A percentile compares a stretch with the other conserved stretches of the same genome.
phyloP scores from a whole-genome alignment of 2,113 vertebrate species.

The Strigops habroptila region DNA sequence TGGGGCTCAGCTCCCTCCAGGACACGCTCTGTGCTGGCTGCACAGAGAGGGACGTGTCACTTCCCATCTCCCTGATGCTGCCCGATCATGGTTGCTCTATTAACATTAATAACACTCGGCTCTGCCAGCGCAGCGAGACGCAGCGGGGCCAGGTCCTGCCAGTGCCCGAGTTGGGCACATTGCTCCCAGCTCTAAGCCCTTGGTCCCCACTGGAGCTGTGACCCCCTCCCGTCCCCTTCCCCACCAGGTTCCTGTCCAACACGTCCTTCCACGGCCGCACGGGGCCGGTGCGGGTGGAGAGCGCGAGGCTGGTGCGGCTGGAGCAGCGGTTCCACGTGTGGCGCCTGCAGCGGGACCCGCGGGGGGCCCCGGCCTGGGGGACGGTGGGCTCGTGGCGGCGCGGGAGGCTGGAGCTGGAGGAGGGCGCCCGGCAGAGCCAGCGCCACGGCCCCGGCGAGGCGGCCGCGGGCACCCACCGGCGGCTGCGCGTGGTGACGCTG shows the following conservation, averaged over 20 bases:
- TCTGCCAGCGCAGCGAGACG: background rate
- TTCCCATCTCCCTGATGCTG: background rate
- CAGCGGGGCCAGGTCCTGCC: background rate
- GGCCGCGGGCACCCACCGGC: background rate
- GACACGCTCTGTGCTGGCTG: rapidly evolving
- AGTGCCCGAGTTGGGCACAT: rapidly evolving
- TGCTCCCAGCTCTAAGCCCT: rapidly evolving
- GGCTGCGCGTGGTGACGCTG: constrained; percentile 85
- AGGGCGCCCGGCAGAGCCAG: constrained; percentile 64
- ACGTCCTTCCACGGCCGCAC: constrained; percentile 82
- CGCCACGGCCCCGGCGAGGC: background rate
- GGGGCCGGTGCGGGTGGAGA: constrained; percentile 68
- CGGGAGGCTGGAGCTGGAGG: constrained; percentile 77
- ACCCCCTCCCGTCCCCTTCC: background rate
- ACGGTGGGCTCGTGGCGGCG: constrained; percentile 84
- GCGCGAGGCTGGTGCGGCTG: constrained; percentile 66
- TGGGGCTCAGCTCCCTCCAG: background rate
- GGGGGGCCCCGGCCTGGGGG: constrained; percentile 87
- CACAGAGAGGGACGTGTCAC: background rate
- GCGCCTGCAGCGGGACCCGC: constrained; percentile 78
- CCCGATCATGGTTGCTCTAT: background rate
- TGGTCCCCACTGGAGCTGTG: rapidly evolving
- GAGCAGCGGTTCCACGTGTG: constrained; percentile 81
- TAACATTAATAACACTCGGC: background rate
- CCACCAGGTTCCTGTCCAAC: constrained; percentile 83